Conservation (phyloP, 1,140 invertebrate genomes). For the Neuroterus valhalla region DNA sequence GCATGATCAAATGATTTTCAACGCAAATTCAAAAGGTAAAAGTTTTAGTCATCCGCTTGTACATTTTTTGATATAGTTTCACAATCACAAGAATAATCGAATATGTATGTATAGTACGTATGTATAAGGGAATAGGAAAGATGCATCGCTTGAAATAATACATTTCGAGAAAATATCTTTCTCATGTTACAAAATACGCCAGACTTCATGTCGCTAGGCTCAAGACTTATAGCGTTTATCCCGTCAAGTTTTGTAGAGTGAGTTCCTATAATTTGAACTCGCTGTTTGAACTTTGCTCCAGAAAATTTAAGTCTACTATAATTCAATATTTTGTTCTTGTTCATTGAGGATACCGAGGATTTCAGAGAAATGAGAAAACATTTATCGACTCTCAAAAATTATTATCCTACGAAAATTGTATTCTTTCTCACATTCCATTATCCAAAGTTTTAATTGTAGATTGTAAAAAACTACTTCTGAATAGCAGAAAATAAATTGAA, state of each 20-base stretch:
- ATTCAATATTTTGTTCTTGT: background rate
- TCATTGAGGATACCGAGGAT: background rate
- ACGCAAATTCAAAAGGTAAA: too few relatives aligned
- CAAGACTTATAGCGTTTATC: background rate
- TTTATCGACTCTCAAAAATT: background rate
- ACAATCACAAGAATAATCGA: constrained; percentile 8
- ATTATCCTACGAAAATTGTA: background rate
- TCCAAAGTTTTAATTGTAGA: too few relatives aligned
- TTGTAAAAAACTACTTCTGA: constrained; percentile 5
- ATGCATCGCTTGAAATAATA: constrained; percentile 21
- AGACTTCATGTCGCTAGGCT: background rate
- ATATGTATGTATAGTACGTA: background rate
- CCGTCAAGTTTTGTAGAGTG: background rate
- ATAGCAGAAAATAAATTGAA: background rate
- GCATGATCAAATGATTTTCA: background rate
- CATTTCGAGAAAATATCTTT: constrained; percentile 27
- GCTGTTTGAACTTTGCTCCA: constrained; percentile 15
- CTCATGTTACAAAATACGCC: constrained; percentile 12
- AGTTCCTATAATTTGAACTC: background rate
- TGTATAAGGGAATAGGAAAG: background rate
- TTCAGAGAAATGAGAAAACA: constrained; percentile 17
- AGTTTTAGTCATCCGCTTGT: background rate
- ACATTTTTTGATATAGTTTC: constrained; percentile 20
- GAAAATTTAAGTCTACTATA: background rate
- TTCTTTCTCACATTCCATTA: background rate